phyloP scores from a whole-genome alignment of 1,140 invertebrate species.

The Platyscapa corneri region DNA sequence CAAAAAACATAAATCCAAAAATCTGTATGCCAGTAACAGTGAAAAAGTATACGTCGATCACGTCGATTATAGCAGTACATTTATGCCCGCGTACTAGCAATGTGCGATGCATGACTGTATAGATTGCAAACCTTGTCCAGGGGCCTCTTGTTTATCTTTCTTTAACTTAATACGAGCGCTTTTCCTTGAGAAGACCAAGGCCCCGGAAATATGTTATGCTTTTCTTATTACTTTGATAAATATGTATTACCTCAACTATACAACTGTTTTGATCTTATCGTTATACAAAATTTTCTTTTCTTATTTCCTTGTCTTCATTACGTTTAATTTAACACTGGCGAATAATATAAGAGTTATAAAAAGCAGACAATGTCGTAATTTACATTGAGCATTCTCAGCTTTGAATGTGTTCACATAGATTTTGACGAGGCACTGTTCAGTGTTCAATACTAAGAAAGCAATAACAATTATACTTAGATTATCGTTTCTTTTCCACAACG shows the following conservation, averaged over 20 bases:
- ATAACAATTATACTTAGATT: conserved; percentile 68
- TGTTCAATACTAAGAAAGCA: conserved; percentile 71
- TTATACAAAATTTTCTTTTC: conserved; percentile 44
- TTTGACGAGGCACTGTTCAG: conserved; percentile 73
- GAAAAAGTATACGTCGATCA: conserved; percentile 23
- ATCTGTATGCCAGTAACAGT: conserved; percentile 15
- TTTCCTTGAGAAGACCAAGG: background rate
- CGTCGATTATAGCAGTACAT: conserved; percentile 32
- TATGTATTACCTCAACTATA: conserved; percentile 39
- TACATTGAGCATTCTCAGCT: conserved; percentile 66
- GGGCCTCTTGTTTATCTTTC: background rate
- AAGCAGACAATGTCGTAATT: conserved; percentile 63
- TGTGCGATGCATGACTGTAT: conserved; percentile 3
- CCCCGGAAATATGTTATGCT: conserved; percentile 4
- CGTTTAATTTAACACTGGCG: conserved; percentile 61
- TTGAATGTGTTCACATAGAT: conserved; percentile 69
- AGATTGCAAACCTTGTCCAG: conserved; percentile 12
- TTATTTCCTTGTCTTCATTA: conserved; percentile 27
- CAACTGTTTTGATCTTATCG: conserved; percentile 32
- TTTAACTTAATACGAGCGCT: background rate
- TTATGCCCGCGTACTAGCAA: background rate
- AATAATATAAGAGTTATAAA: conserved; percentile 64
- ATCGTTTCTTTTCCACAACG: conserved; percentile 60
- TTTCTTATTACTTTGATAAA: conserved; percentile 20
- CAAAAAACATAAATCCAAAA: conserved; percentile 11